Evolutionary conservation across 2,888 invertebrate genomes (phyloP).

Genomic region (Blastobasis adustella): DNA sequence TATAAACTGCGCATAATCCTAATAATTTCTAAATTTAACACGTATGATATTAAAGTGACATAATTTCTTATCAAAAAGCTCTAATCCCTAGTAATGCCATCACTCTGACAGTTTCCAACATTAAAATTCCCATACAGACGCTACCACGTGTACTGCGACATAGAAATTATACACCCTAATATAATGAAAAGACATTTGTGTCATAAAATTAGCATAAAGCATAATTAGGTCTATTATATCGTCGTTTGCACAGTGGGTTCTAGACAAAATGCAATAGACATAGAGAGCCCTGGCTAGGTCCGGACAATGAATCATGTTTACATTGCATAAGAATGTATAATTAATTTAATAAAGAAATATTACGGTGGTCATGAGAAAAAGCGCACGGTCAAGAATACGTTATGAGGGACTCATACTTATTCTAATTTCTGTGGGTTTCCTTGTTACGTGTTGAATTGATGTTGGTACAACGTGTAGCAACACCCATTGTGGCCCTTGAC

Average conservation of each 20-base stretch:
- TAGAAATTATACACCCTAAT: slow-evolving; percentile 53
- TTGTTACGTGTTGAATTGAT: slow-evolving; percentile 6
- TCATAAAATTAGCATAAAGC: slow-evolving; percentile 64
- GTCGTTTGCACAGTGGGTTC: slow-evolving; percentile 62
- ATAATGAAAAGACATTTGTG: slow-evolving; percentile 37
- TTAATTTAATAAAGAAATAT: slow-evolving; percentile 55
- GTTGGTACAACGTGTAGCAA: slow-evolving; percentile 5
- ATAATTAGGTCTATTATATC: slow-evolving; percentile 67
- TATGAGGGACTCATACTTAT: slow-evolving; percentile 11
- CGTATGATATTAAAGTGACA: slow-evolving; percentile 7
- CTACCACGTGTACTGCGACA: slow-evolving; percentile 22
- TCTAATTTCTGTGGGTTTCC: slow-evolving; percentile 23
- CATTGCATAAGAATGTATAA: slow-evolving; percentile 69
- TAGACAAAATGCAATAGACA: slow-evolving; percentile 35
- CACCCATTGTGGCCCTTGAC: slow-evolving; percentile 8
- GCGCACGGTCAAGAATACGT: slow-evolving; percentile 43
- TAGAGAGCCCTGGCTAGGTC: background rate
- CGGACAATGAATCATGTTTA: slow-evolving; percentile 60
- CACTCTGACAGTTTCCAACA: slow-evolving; percentile 44
- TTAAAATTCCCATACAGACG: slow-evolving; percentile 55
- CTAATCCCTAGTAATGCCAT: slow-evolving; percentile 46
- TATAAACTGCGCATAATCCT: background rate
- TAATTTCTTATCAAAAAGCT: slow-evolving; percentile 27
- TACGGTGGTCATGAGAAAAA: slow-evolving; percentile 63
- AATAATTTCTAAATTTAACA: background rate